Base-by-base conservation (phyloP, 2,113 vertebrate genomes). In the Rhipidura dahli region DNA sequence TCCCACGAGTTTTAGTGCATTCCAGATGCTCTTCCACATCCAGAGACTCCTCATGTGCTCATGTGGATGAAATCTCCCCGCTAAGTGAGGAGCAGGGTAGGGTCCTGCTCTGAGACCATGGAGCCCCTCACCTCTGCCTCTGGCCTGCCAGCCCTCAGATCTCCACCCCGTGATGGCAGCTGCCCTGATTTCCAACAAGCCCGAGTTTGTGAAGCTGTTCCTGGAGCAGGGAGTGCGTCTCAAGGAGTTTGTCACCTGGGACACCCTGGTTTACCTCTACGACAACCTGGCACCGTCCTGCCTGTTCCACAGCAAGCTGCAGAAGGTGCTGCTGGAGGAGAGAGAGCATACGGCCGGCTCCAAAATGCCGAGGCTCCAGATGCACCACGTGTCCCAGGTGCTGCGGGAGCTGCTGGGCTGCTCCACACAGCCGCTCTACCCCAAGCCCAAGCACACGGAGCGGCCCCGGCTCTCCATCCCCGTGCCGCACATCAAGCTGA, bases 121-220 rank as follows among this genome's bases (percentile, higher is more conserved):
- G 69, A 50, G 4, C 7, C 56, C 21, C 72, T 96, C 45, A 94
- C 64, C 15, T n/a, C 45, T 94, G 31, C 70, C 44, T 90, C 17
- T 81, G 53, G 26, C 15, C 9, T 53, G 35, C 51, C 88, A 99
- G 99, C 98, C 99, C 33, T 93, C 97, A 85, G 99, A 99, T 93
- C 98, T 99, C 70, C 98, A 99, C 85, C 96, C 98, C 2, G 97
- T 98, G 94, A 99, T 99, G 99, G 97, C 98, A 20, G 99, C 98
- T 0, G 99, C 99, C 33, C 98, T 99, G 85, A 98, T 99, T 73
- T 97, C 98, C 89, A 98, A 99, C 98, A 99, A 99, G 94, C 98
- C 99, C 0, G 98, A 98, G 83, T 99, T 99, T 75, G 99, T 99
- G 92, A 98, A 97, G 90, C 98, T 99, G 42, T 98, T 99, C 94